Evolutionary conservation across 2,113 vertebrate genomes (phyloP), one percentile per base, ranked within the genome.

Genomic region (Thalassarche chlororhynchos): DNA sequence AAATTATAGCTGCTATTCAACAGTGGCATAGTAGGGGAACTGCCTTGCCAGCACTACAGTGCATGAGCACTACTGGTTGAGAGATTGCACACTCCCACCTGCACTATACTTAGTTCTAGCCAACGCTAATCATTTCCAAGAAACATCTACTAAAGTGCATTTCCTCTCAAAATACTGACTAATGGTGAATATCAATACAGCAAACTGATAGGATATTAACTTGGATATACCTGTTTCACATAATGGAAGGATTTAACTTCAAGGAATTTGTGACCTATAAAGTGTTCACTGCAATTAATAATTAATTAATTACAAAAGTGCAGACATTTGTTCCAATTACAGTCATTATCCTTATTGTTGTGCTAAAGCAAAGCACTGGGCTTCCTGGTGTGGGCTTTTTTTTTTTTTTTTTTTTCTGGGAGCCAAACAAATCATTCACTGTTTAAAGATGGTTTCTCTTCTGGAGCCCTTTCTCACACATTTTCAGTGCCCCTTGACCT

Each of bases 91-190:
- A 38, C 46, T 87, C 80, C 89, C 64, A 96, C 89, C 76, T 42
- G 81, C 70, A 90, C 70, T 85, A 71, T 54, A 92, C 58, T 69
- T 86, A 92, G 44, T 51, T 76, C 83, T 72, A 84, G 75, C 12
- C 49, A 78, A 75, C 51, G 78, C 79, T 77, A 72, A 78, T 84
- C 29, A 92, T 75, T 94, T 93, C 89, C 52, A 72, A 34, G 25
- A 86, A 61, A 88, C 58, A 87, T 86, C 36, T 69, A 84, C 87
- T 82, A 62, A 95, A 8, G 38, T 57, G 57, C 36, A 79, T 87
- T 88, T 91, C 75, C 89, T 82, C 68, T 97, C 86, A 88, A 96
- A 97, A 97, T 83, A 69, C 87, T 78, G 84, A 93, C 86, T 71
- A 78, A 93, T 72, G 44, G 46, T 76, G 60, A 81, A 44, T 57